A percentile compares a stretch with the other conserved stretches of the same genome.
Evolutionary conservation across 2,797 vertebrate species (phyloP).

Genomic region (Acanthornis magna): DNA sequence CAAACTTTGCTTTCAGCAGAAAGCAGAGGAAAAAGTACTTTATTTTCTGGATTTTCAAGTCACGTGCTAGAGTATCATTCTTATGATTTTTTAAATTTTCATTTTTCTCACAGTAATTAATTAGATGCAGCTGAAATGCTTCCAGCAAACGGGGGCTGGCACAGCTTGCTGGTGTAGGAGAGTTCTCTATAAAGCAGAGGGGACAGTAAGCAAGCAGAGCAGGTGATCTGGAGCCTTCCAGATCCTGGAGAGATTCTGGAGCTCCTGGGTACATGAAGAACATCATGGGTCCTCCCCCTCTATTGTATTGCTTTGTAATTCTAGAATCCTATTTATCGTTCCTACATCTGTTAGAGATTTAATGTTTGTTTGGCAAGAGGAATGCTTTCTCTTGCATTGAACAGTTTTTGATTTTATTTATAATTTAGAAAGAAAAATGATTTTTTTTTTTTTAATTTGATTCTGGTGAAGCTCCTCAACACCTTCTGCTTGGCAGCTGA

Average conservation of each 20-base stretch:
- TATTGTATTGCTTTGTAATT: not conserved
- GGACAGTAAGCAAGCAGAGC: not conserved
- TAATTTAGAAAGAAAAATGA: not conserved
- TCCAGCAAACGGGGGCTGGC: not conserved
- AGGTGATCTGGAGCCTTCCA: not conserved
- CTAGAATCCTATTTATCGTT: not conserved
- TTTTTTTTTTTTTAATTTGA: not conserved
- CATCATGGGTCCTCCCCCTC: not conserved
- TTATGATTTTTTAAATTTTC: not conserved
- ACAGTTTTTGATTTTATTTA: not conserved
- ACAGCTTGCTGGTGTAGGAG: not conserved
- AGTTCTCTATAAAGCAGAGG: not conserved
- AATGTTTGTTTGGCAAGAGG: accelerated
- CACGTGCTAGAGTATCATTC: accelerated
- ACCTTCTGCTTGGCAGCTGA: not conserved
- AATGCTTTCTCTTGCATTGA: not conserved
- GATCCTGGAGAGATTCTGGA: not conserved
- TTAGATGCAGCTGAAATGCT: not conserved
- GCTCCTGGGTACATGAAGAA: not conserved
- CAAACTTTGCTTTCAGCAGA: not conserved
- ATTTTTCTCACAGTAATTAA: not conserved
- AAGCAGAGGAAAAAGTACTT: not conserved
- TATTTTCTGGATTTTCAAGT: not conserved
- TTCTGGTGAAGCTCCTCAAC: not conserved
- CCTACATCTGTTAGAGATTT: not conserved